Percentiles rank a stretch among this genome's conserved stretches.
Evolutionary conservation across 2,113 vertebrate genomes (phyloP).

Genomic region (Pedionomus torquatus): DNA sequence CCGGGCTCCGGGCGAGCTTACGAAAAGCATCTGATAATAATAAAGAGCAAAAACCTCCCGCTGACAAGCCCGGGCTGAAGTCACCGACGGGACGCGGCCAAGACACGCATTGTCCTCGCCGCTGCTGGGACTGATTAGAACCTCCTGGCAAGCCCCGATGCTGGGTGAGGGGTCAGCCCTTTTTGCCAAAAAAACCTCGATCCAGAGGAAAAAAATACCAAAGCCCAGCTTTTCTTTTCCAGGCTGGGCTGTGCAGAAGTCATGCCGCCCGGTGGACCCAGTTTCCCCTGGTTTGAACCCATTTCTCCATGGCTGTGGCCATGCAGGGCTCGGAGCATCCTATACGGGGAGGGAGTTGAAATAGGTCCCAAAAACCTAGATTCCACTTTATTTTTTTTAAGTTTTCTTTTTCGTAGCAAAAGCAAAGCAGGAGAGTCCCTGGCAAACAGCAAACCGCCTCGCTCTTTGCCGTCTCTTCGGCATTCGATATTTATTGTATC

Average conservation of each 20-base stretch:
- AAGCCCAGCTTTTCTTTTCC: neutral
- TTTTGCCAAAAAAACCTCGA: slow-evolving; percentile 29
- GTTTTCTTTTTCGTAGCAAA: neutral
- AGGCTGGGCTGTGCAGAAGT: neutral
- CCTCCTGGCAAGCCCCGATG: neutral
- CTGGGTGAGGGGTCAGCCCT: slow-evolving; percentile 57
- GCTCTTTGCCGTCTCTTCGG: neutral
- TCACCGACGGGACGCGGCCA: slow-evolving; percentile 43
- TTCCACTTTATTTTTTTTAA: neutral
- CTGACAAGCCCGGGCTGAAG: slow-evolving; percentile 56
- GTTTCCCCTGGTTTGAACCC: neutral
- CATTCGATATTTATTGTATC: neutral
- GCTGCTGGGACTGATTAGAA: slow-evolving; percentile 62
- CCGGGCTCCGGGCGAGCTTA: neutral
- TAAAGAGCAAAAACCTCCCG: slow-evolving; percentile 52
- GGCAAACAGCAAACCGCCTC: neutral
- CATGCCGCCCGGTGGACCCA: accelerated
- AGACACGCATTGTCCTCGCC: slow-evolving; percentile 53
- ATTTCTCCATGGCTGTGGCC: neutral
- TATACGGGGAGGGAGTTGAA: neutral
- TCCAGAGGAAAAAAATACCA: neutral
- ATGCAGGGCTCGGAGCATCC: neutral
- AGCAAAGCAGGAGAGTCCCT: neutral
- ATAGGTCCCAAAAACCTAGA: neutral
- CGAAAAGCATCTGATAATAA: slow-evolving; percentile 56